Conservation (phyloP, 2,888 invertebrate species). For the Tenthredo notha region DNA sequence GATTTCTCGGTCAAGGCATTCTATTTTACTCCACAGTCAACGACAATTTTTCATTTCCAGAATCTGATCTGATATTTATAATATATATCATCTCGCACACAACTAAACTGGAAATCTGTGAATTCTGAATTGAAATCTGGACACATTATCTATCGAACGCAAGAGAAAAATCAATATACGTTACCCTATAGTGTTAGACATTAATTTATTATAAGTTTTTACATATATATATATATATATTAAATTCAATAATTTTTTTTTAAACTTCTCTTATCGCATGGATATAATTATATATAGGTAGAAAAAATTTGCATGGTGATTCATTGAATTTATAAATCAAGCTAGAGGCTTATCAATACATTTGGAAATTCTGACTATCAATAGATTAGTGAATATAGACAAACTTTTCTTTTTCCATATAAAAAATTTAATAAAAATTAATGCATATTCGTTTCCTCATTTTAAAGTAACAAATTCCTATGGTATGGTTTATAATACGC, state of each 20-base stretch:
- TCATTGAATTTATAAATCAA: neutral
- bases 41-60: neutral
- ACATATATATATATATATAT: neutral
- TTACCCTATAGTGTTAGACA: neutral
- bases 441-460: neutral
- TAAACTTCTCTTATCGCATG: too few relatives aligned
- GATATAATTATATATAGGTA: too few relatives aligned
- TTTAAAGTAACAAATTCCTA: neutral
- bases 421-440: neutral
- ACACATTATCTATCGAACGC: neutral
- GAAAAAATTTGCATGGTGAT: neutral
- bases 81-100: neutral
- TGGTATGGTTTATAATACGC: neutral
- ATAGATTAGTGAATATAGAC: neutral
- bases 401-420: neutral
- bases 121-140: neutral
- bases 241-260: neutral
- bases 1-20: constrained; percentile 14
- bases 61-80: neutral
- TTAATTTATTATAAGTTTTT: neutral
- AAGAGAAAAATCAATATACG: neutral
- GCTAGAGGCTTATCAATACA: neutral
- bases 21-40: neutral
- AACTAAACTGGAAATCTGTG: neutral
- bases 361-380: neutral